Percentiles rank a stretch among this genome's conserved stretches.
Evolutionary conservation across 2,113 vertebrate species (phyloP).

Genomic region (Ammodytes marinus): DNA sequence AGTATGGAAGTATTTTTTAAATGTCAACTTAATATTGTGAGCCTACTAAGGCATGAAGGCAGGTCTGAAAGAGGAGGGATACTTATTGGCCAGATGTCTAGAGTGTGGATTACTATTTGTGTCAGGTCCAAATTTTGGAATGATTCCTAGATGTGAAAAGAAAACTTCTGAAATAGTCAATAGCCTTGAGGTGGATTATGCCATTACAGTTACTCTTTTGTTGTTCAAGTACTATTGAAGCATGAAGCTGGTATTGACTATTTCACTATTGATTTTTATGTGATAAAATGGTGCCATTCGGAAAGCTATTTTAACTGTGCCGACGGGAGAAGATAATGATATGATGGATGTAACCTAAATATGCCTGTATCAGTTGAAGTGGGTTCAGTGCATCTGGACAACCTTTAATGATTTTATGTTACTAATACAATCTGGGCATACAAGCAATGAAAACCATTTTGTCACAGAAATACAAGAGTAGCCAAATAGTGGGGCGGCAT

Average conservation of each 20-base stretch:
- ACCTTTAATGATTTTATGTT: not conserved
- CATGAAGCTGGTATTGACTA: not conserved
- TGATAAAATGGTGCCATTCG: not conserved
- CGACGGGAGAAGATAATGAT: not conserved
- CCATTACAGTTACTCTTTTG: not conserved
- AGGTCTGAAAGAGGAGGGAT: too few species aligned
- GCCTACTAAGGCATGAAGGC: too few species aligned
- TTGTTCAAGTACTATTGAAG: not conserved
- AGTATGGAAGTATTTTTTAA: too few species aligned
- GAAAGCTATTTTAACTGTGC: too few species aligned
- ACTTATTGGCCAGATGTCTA: too few species aligned
- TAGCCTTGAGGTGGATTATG: not conserved
- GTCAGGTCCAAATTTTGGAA: not conserved
- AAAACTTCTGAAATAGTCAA: not conserved
- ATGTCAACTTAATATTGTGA: too few species aligned
- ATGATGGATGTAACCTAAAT: not conserved
- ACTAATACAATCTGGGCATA: not conserved
- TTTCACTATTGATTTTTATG: not conserved
- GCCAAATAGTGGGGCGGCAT: not conserved
- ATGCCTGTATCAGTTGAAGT: not conserved
- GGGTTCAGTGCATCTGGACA: not conserved
- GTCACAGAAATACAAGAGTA: not conserved
- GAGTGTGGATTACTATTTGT: too few species aligned
- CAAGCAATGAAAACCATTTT: not conserved
- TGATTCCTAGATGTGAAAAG: not conserved